Evolutionary conservation across 1,140 invertebrate species (phyloP).

Genomic region (Tetragnatha versicolor): DNA sequence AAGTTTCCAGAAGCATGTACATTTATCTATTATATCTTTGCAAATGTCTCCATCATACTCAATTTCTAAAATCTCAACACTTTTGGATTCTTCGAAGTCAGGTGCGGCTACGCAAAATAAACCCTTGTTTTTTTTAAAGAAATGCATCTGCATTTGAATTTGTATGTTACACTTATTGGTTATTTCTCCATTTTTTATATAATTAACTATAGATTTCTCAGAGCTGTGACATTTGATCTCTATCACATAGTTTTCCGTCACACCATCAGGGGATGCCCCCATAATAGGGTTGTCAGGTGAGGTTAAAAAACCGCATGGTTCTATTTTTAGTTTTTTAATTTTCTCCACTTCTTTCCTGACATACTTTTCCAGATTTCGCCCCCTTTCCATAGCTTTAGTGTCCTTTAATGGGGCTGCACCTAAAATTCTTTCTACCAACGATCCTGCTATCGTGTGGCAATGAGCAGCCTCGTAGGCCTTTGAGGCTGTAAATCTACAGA

Average conservation of each 20-base stretch:
- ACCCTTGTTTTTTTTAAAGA: background rate
- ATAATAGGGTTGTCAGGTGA: background rate
- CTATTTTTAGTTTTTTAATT: background rate
- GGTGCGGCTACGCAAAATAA: background rate
- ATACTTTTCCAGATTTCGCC: background rate
- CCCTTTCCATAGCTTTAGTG: background rate
- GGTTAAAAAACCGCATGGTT: background rate
- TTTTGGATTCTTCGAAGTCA: background rate
- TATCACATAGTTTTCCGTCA: conserved; percentile 3
- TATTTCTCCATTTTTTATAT: background rate
- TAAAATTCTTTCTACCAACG: background rate
- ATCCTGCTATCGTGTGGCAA: conserved; percentile 12
- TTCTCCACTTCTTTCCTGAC: background rate
- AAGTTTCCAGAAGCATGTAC: background rate
- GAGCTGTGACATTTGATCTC: conserved; percentile 12
- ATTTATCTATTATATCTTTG: conserved; percentile 3
- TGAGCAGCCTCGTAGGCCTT: background rate
- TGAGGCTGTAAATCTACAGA: background rate
- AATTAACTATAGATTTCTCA: background rate
- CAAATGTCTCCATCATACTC: background rate
- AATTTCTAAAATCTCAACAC: background rate
- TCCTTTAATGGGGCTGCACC: background rate
- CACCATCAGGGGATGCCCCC: background rate
- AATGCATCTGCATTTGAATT: background rate
- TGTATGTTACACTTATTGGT: background rate